phyloP scores from a whole-genome alignment of 2,113 vertebrate genomes.

The Bettongia penicillata region DNA sequence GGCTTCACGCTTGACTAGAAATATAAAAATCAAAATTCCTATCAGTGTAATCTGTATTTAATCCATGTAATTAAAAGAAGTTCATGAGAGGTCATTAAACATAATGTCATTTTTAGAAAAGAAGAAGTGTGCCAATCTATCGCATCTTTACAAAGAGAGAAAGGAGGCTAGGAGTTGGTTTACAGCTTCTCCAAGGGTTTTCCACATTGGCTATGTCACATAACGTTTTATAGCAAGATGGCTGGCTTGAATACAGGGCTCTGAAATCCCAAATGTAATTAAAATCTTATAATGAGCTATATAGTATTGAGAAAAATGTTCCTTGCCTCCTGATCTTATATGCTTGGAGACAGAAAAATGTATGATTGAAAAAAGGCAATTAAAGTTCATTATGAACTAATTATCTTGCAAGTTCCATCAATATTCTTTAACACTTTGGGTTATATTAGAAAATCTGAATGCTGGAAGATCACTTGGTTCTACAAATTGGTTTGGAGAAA shows the following conservation, averaged over 20 bases:
- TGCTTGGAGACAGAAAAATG: slow-evolving; percentile 21
- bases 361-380: slow-evolving; percentile 39
- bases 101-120: slow-evolving; percentile 38
- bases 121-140: slow-evolving; percentile 31
- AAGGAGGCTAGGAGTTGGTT: background rate
- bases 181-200: background rate
- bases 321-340: slow-evolving; percentile 1
- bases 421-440: slow-evolving; percentile 41
- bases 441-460: slow-evolving; percentile 2
- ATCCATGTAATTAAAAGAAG: slow-evolving; percentile 56
- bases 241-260: slow-evolving; percentile 22
- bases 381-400: slow-evolving; percentile 30
- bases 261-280: slow-evolving; percentile 52
- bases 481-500: slow-evolving; percentile 43
- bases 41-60: slow-evolving; percentile 33
- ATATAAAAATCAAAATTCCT: slow-evolving; percentile 35
- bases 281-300: slow-evolving; percentile 48
- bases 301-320: slow-evolving; percentile 38
- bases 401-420: slow-evolving; percentile 47
- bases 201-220: background rate
- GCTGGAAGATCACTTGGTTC: background rate
- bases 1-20: slow-evolving; percentile 11
- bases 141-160: slow-evolving; percentile 11
- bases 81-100: slow-evolving; percentile 36
- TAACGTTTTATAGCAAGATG: slow-evolving; percentile 18